Evolutionary conservation across 2,797 vertebrate genomes (phyloP).

Genomic region (Semaprochilodus insignis): DNA sequence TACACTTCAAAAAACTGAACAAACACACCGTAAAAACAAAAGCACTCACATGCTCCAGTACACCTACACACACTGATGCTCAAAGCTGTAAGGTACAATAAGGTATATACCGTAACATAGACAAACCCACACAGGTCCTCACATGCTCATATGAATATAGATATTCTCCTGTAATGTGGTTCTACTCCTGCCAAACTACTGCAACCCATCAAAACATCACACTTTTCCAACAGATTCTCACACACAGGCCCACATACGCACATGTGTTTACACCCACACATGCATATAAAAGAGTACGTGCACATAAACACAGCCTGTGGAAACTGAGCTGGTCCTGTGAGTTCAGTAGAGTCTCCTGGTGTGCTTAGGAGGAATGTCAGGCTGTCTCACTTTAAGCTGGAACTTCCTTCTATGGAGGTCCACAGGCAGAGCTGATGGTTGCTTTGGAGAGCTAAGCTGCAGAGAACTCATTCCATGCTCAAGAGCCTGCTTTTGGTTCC

Average conservation of each 20-base stretch:
- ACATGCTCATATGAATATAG: constrained; percentile 16
- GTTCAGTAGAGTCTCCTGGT: constrained; percentile 33
- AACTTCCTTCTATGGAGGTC: constrained; percentile 46
- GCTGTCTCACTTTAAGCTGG: constrained; percentile 9
- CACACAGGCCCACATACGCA: background rate
- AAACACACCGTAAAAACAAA: constrained; percentile 28
- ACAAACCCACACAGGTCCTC: background rate
- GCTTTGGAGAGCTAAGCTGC: constrained; percentile 4
- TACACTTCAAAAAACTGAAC: constrained; percentile 38
- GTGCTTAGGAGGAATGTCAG: constrained; percentile 23
- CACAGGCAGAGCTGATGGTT: constrained; percentile 39
- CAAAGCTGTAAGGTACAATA: constrained; percentile 3
- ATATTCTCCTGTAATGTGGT: background rate
- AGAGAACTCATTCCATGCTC: constrained; percentile 17
- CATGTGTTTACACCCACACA: constrained; percentile 16
- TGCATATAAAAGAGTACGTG: constrained; percentile 3
- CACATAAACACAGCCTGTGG: background rate
- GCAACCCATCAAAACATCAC: background rate
- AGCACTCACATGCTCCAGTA: constrained; percentile 10
- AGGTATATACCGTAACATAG: constrained; percentile 26
- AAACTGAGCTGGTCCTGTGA: constrained; percentile 13
- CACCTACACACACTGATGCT: constrained; percentile 33
- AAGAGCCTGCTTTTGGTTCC: constrained; percentile 28
- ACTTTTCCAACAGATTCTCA: background rate
- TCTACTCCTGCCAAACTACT: background rate